phyloP scores from a whole-genome alignment of 2,113 vertebrate genomes.

The Colinus virginianus region DNA sequence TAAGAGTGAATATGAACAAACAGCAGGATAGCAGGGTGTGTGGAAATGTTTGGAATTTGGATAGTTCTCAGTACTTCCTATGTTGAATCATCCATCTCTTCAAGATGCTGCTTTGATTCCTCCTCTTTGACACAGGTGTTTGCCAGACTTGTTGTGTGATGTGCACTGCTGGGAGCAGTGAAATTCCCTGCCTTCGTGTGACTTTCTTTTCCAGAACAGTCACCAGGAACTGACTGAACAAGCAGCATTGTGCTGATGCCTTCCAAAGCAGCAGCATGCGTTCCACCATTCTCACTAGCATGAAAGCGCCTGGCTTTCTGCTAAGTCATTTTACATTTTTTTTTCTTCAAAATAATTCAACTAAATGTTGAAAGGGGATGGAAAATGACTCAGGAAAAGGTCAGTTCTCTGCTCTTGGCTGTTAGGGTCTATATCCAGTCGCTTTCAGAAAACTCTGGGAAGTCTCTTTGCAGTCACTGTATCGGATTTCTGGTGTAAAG shows the following conservation, averaged over 20 bases:
- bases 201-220: neutral
- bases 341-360: neutral
- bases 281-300: neutral
- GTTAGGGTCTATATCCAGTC: neutral
- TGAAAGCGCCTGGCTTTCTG: neutral
- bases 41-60: neutral
- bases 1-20: neutral
- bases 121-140: neutral
- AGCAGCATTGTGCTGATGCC: neutral
- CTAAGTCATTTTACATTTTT: neutral
- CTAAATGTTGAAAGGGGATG: neutral
- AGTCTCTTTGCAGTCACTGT: neutral
- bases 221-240: neutral
- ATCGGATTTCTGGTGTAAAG: neutral
- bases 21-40: neutral
- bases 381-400: neutral
- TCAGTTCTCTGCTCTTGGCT: neutral
- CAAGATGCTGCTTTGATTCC: neutral
- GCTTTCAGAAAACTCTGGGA: neutral
- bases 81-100: neutral
- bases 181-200: neutral
- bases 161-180: neutral
- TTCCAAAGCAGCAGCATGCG: neutral
- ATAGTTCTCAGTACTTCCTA: neutral
- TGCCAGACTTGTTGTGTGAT: neutral